Conservation (phyloP, 2,888 invertebrate genomes). For the Scelioninae gen. 2 region DNA sequence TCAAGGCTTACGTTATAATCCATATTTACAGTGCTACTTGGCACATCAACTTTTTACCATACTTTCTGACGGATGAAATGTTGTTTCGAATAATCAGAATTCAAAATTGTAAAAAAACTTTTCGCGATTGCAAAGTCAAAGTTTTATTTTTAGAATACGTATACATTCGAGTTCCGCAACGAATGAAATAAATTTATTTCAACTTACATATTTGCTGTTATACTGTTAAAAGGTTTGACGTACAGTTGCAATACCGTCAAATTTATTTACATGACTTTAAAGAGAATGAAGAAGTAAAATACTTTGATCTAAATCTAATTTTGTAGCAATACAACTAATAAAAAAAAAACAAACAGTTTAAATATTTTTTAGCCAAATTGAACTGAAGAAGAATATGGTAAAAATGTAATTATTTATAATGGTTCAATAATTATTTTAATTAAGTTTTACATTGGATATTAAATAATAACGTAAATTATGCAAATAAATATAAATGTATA, state of each 20-base stretch:
- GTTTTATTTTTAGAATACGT: slow-evolving; percentile 22
- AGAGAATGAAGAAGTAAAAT: slow-evolving; percentile 12
- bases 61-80: slow-evolving; percentile 24
- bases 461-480: too few relatives aligned
- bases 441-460: too few relatives aligned
- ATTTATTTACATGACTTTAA: slow-evolving; percentile 8
- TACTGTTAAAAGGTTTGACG: slow-evolving; percentile 19
- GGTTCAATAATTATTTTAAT: too few relatives aligned
- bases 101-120: slow-evolving; percentile 30
- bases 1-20: slow-evolving; percentile 37
- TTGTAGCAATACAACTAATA: neutral
- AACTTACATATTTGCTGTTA: slow-evolving; percentile 29
- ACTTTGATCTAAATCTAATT: neutral
- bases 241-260: slow-evolving; percentile 9
- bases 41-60: slow-evolving; percentile 5
- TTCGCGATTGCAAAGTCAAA: slow-evolving; percentile 17
- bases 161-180: too few relatives aligned
- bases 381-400: neutral
- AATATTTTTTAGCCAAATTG: neutral
- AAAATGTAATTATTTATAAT: too few relatives aligned
- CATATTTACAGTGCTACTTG: slow-evolving; percentile 31
- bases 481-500: too few relatives aligned
- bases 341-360: neutral
- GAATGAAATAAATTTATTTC: slow-evolving; percentile 24
- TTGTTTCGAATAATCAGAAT: slow-evolving; percentile 33